Conservation (phyloP, 1,140 invertebrate species). For the Tyrophagus putrescentiae region DNA sequence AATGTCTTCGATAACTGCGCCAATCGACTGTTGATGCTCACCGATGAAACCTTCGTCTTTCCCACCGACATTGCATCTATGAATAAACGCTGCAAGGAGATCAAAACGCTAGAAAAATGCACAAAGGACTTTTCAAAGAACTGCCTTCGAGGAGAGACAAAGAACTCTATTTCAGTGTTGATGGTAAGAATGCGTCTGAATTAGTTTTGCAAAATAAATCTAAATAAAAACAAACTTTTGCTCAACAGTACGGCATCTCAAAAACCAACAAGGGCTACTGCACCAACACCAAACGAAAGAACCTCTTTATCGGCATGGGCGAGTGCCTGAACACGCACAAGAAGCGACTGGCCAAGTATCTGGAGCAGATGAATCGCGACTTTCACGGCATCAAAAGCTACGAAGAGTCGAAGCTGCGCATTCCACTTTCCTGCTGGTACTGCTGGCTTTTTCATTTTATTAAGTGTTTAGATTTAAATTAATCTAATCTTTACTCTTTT, state of each 20-base stretch:
- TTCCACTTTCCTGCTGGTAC: slow-evolving; percentile 10
- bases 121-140: background rate
- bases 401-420: background rate
- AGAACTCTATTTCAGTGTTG: background rate
- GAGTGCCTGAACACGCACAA: background rate
- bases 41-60: too few species aligned
- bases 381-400: background rate
- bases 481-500: background rate
- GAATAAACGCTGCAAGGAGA: background rate
- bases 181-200: too few species aligned
- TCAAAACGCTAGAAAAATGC: background rate
- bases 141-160: background rate
- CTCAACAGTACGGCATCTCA: background rate
- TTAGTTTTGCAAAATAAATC: too few species aligned
- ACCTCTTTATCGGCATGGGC: background rate
- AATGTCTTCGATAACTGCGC: too few species aligned
- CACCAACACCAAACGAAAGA: background rate
- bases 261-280: background rate
- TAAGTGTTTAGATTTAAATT: background rate
- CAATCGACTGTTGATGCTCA: too few species aligned
- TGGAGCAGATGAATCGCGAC: background rate
- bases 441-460: too few species aligned
- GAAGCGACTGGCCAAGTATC: background rate
- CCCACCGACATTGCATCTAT: background rate
- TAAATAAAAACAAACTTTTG: too few species aligned